Evolutionary conservation across 2,113 vertebrate species (phyloP).

Genomic region (Larimichthys polyactis): DNA sequence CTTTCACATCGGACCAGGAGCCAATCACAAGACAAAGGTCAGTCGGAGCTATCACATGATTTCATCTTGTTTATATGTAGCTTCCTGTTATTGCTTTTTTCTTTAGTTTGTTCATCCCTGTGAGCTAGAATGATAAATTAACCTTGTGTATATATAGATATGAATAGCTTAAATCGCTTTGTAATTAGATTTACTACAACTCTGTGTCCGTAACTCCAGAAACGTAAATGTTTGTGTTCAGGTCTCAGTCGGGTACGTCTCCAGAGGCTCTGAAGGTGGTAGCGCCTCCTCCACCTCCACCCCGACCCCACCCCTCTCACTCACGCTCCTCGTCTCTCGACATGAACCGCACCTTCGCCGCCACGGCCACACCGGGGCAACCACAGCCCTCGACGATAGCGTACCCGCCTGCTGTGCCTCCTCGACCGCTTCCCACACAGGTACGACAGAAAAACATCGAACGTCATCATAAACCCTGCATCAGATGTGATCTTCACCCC

Average conservation of each 20-base stretch:
- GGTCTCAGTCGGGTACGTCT: constrained; percentile 97
- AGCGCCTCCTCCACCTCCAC: constrained; percentile 95
- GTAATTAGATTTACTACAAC: background rate
- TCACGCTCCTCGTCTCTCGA: constrained; percentile 98
- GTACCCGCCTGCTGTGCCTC: constrained; percentile 97
- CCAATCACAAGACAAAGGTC: constrained; percentile 95
- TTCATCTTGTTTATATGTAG: background rate
- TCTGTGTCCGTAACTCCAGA: background rate
- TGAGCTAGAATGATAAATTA: no score
- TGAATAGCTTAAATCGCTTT: background rate
- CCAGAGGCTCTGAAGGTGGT: constrained; percentile 88
- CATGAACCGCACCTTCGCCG: constrained; percentile 94
- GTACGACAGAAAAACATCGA: constrained; percentile 69
- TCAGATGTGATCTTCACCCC: background rate
- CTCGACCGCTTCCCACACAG: constrained; percentile 95
- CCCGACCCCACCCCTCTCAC: constrained; percentile 93
- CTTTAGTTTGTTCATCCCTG: no score
- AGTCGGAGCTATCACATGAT: constrained; percentile 11
- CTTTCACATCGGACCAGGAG: constrained; percentile 95
- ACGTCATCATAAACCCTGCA: background rate
- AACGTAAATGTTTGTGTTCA: constrained; percentile 62
- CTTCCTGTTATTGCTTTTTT: no score
- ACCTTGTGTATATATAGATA: no score
- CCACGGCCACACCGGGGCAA: constrained; percentile 86
- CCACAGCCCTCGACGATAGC: constrained; percentile 89